A percentile compares a stretch with the other conserved stretches of the same genome.
Evolutionary conservation across 1,140 invertebrate genomes (phyloP).

Genomic region (Himalopsyche phryganea): DNA sequence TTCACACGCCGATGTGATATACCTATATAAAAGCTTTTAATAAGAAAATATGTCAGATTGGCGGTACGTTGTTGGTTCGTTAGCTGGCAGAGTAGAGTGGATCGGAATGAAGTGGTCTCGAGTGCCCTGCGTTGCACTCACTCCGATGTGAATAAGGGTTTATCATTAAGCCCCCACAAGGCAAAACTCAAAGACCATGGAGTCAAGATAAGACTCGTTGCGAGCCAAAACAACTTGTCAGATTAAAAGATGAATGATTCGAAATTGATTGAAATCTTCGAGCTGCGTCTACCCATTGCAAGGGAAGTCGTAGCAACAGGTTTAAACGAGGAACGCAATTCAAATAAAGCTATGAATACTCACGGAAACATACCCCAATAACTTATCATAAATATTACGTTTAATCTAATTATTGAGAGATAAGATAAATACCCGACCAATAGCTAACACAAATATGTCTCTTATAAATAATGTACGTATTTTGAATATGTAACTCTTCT

Average conservation of each 20-base stretch:
- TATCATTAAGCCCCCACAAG: constrained; percentile 33
- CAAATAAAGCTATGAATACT: too few relatives aligned
- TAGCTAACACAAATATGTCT: too few relatives aligned
- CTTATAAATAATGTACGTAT: too few relatives aligned
- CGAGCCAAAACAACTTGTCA: constrained; percentile 34
- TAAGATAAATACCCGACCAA: too few relatives aligned
- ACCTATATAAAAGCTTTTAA: constrained; percentile 25
- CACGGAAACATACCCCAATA: too few relatives aligned
- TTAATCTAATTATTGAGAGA: too few relatives aligned
- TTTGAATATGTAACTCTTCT: too few relatives aligned
- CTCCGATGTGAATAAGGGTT: constrained; percentile 26
- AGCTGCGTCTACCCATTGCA: background rate
- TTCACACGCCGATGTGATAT: constrained; percentile 9
- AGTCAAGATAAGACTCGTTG: constrained; percentile 24
- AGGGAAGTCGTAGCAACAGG: too few relatives aligned
- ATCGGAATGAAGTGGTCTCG: background rate
- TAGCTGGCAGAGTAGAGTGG: constrained; percentile 13
- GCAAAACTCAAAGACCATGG: constrained; percentile 11
- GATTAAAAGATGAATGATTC: constrained; percentile 35
- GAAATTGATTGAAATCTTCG: constrained; percentile 32
- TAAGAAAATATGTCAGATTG: constrained; percentile 14
- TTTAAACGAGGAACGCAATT: too few relatives aligned
- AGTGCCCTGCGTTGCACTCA: background rate
- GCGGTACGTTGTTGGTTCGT: constrained; percentile 27
- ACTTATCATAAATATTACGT: too few relatives aligned